phyloP scores from a whole-genome alignment of 2,888 invertebrate genomes.

The Lydus trimaculatus region DNA sequence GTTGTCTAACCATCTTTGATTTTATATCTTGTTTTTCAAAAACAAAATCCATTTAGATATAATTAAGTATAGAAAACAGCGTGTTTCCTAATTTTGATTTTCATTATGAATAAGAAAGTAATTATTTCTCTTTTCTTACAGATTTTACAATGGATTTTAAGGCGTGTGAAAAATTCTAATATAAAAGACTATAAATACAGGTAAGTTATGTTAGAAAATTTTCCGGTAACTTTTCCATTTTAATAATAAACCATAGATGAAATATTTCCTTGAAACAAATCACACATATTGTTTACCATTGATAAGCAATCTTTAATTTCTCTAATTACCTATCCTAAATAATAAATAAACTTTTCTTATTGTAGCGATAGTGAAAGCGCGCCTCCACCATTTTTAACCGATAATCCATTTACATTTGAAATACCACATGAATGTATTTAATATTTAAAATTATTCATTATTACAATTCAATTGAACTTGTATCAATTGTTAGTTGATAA shows the following conservation, averaged over 20 bases:
- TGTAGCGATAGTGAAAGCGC: neutral
- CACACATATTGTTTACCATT: neutral
- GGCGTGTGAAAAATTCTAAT: constrained; percentile 22
- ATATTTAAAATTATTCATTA: neutral
- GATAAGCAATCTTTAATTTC: neutral
- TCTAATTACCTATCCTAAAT: neutral
- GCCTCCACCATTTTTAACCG: neutral
- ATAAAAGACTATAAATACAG: constrained; percentile 23
- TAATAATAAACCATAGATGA: neutral
- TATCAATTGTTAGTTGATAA: neutral
- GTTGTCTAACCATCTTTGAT: too few relatives aligned
- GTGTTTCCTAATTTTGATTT: neutral
- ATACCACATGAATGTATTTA: neutral
- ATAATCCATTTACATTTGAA: neutral
- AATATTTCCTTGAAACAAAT: neutral
- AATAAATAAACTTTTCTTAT: neutral
- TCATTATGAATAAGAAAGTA: constrained; percentile 3
- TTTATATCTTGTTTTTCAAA: too few relatives aligned
- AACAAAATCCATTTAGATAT: too few relatives aligned
- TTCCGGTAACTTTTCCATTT: neutral
- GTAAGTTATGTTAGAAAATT: constrained; percentile 18
- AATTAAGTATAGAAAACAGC: neutral
- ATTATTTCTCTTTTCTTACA: constrained; percentile 24
- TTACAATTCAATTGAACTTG: neutral
- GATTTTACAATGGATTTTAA: constrained; percentile 31